These are phyloP conservation scores for Ophiodon elongatus DNA, from an alignment of 2,113 vertebrate genomes.

Conservation along the genomic window DNA sequence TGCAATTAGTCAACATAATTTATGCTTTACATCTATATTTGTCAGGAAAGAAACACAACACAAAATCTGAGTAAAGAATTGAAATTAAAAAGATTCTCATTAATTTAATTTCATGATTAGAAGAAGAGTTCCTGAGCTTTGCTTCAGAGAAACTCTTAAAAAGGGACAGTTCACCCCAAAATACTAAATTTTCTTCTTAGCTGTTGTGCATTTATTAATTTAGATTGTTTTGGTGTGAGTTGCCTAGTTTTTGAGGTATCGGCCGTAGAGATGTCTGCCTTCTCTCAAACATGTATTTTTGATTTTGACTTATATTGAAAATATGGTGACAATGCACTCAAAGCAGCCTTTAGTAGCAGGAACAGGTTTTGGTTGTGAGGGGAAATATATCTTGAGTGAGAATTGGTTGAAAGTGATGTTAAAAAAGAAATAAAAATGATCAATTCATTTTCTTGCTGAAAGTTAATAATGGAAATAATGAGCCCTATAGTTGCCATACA, in stretches of 20 bases:
- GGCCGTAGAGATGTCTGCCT: no score
- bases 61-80: not conserved
- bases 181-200: not conserved
- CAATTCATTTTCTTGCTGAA: not conserved
- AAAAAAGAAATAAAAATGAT: not conserved
- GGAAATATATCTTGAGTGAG: not conserved
- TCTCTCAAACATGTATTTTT: not conserved
- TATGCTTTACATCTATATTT: not conserved
- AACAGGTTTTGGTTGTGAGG: not conserved
- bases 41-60: not conserved
- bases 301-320: not conserved
- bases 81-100: not conserved
- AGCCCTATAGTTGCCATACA: not conserved
- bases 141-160: not conserved
- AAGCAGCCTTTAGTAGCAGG: not conserved
- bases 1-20: not conserved
- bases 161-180: not conserved
- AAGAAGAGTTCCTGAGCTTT: not conserved
- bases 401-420: not conserved
- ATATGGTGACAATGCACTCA: not conserved
- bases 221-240: no score
- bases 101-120: not conserved
- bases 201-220: no score
- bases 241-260: no score
- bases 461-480: not conserved